Percentiles rank a stretch among this genome's conserved stretches.
phyloP scores from a whole-genome alignment of 2,888 invertebrate species.

The Cryptus armator region DNA sequence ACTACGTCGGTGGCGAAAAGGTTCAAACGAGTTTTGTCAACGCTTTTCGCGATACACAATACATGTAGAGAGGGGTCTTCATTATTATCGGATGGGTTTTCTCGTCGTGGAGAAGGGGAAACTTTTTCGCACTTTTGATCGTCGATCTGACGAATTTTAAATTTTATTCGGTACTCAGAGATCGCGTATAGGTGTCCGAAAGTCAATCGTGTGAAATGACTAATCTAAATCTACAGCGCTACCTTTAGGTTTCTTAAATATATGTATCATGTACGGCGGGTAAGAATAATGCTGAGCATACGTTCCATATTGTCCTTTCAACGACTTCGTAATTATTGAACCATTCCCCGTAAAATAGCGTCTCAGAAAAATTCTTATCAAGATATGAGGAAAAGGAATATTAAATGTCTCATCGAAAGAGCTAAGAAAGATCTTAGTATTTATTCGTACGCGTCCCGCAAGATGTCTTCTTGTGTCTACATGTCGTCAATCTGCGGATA shows the following conservation, averaged over 20 bases:
- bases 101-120: slow-evolving; percentile 23
- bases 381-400: not conserved
- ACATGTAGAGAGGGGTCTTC: not conserved
- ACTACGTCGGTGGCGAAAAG: slow-evolving; percentile 36
- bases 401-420: slow-evolving; percentile 8
- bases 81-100: slow-evolving; percentile 47
- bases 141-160: no score
- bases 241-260: no score
- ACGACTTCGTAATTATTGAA: not conserved
- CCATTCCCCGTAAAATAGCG: no score
- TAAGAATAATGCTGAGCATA: no score
- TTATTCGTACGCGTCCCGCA: slow-evolving; percentile 32
- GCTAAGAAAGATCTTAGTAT: slow-evolving; percentile 39
- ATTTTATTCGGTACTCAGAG: no score
- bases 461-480: slow-evolving; percentile 52
- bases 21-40: slow-evolving; percentile 62
- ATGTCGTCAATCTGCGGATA: slow-evolving; percentile 68
- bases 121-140: no score
- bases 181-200: no score
- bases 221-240: no score
- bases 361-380: not conserved
- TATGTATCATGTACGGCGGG: no score
- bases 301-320: no score
- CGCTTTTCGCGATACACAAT: slow-evolving; percentile 7
- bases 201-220: no score